These are phyloP conservation scores for Chaenodraco wilsoni DNA, from an alignment of 2,797 vertebrate genomes.

Conservation along the genomic window DNA sequence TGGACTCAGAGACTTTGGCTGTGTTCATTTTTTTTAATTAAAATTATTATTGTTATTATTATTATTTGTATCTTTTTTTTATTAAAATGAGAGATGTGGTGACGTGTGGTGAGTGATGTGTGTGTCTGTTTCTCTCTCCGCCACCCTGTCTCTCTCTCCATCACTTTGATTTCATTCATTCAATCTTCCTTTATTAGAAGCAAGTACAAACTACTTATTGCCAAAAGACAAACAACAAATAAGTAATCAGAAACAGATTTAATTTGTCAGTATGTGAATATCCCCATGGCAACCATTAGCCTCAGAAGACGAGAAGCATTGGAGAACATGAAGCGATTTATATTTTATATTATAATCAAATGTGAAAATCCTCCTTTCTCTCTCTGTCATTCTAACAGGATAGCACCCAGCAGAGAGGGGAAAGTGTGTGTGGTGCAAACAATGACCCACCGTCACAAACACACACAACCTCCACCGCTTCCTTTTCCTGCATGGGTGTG, in stretches of 20 bases:
- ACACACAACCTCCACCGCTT: conserved; percentile 47
- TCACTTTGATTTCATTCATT: too few species aligned
- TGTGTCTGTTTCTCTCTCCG: too few species aligned
- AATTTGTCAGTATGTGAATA: conserved; percentile 36
- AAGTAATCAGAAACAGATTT: conserved; percentile 27
- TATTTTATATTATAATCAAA: neutral
- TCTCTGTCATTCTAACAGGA: conserved; percentile 37
- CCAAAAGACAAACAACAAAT: conserved; percentile 23
- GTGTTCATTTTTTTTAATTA: neutral
- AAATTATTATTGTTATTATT: too few species aligned
- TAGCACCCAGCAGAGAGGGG: conserved; percentile 33
- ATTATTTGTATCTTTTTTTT: neutral
- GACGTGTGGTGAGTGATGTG: neutral
- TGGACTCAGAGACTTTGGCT: neutral
- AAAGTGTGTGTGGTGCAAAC: conserved; percentile 50
- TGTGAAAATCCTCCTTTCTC: conserved; percentile 10
- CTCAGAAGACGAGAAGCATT: neutral
- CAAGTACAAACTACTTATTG: conserved; percentile 23
- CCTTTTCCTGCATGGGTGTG: conserved; percentile 79
- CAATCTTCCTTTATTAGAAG: conserved; percentile 7
- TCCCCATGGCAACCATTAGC: conserved; percentile 30
- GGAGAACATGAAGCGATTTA: neutral
- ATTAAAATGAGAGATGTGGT: neutral
- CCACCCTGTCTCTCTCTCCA: too few species aligned
- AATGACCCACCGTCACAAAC: conserved; percentile 48